phyloP scores from a whole-genome alignment of 2,113 vertebrate genomes.

The Colistium nudipinnis region DNA sequence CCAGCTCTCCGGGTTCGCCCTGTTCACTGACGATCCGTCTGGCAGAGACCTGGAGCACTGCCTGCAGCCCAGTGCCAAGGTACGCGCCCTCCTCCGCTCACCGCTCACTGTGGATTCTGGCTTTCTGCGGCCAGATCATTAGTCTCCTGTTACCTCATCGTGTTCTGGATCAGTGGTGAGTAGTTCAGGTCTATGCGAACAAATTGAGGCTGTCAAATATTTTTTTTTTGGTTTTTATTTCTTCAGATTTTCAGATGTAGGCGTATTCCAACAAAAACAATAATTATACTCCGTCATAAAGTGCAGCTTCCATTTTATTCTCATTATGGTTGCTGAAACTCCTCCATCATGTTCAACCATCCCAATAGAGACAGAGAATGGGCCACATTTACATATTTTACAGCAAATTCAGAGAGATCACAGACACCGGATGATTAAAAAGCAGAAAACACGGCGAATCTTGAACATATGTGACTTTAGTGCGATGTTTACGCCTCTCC shows the following conservation, averaged over 20 bases:
- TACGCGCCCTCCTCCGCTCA: slow-evolving; percentile 30
- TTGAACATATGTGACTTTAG: neutral
- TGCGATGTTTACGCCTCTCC: slow-evolving; percentile 2
- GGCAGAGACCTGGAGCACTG: slow-evolving; percentile 88
- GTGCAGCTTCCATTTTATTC: neutral
- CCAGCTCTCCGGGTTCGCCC: slow-evolving; percentile 85
- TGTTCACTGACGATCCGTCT: slow-evolving; percentile 90
- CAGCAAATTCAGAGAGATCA: too few relatives aligned
- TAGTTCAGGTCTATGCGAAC: neutral
- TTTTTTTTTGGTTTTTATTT: neutral
- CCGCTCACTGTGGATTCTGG: neutral
- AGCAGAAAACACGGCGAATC: neutral
- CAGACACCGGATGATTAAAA: too few relatives aligned
- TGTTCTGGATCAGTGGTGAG: neutral
- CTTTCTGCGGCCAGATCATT: neutral
- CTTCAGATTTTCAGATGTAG: neutral
- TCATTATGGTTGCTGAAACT: slow-evolving; percentile 16
- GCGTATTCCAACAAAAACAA: neutral
- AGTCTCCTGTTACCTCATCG: slow-evolving; percentile 15
- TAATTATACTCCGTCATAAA: slow-evolving; percentile 20
- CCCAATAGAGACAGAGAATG: too few relatives aligned
- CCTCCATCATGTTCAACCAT: neutral
- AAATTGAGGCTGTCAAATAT: slow-evolving; percentile 15
- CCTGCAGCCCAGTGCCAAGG: slow-evolving; percentile 87
- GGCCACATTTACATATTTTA: too few relatives aligned